phyloP scores from a whole-genome alignment of 2,797 vertebrate genomes.

The Enteromius afrohamiltoni region DNA sequence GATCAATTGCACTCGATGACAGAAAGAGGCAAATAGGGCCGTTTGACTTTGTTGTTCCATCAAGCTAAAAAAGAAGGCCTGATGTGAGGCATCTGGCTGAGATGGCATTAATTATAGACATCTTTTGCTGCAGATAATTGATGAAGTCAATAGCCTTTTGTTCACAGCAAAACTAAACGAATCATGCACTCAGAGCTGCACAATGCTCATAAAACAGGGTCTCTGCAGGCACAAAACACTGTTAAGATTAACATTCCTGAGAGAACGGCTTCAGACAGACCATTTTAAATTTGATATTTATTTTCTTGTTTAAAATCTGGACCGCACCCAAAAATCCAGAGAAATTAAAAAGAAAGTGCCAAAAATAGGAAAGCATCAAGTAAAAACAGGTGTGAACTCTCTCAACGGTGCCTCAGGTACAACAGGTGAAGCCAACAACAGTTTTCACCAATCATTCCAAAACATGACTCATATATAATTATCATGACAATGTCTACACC shows the following conservation, averaged over 20 bases:
- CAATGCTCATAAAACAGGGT: constrained; percentile 4
- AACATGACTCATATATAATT: constrained; percentile 39
- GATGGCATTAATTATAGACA: constrained; percentile 39
- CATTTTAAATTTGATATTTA: not conserved
- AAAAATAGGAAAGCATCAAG: not conserved
- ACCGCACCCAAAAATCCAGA: not conserved
- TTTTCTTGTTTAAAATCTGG: not conserved
- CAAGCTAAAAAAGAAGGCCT: constrained; percentile 8
- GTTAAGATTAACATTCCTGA: not conserved
- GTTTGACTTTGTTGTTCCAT: constrained; percentile 14
- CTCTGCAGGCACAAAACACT: constrained; percentile 28
- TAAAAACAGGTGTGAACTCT: constrained; percentile 24
- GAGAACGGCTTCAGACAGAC: not conserved
- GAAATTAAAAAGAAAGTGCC: not conserved
- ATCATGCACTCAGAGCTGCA: constrained; percentile 4
- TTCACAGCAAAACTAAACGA: constrained; percentile 27
- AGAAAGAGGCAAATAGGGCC: constrained; percentile 4
- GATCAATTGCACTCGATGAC: constrained; percentile 32
- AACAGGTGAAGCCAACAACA: constrained; percentile 21
- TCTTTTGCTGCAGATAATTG: constrained; percentile 31
- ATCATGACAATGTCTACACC: not conserved
- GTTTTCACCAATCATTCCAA: constrained; percentile 9
- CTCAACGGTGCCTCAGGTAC: constrained; percentile 12
- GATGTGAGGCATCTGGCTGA: constrained; percentile 31
- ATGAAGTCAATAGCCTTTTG: constrained; percentile 36